Percentiles rank a stretch among this genome's conserved stretches.
Evolutionary conservation across 2,797 vertebrate genomes (phyloP).

Genomic region (Anolis apletophallus): DNA sequence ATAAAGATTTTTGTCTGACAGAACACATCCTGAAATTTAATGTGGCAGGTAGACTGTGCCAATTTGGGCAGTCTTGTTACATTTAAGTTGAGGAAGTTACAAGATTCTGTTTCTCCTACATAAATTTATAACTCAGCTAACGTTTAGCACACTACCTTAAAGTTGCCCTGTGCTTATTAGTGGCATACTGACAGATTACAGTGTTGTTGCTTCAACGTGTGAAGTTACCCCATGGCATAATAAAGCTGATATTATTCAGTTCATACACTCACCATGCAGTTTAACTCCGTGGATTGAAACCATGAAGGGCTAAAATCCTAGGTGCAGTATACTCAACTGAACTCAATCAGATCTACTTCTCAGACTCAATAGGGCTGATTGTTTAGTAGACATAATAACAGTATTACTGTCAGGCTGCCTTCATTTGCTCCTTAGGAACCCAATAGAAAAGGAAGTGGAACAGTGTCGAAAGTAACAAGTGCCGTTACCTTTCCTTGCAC

Average conservation of each 20-base stretch:
- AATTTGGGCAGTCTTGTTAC: not conserved
- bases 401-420: not conserved
- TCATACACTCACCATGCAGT: not conserved
- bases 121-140: not conserved
- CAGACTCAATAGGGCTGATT: not conserved
- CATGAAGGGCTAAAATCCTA: not conserved
- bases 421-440: not conserved
- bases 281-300: not conserved
- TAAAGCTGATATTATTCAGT: not conserved
- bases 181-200: not conserved
- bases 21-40: not conserved
- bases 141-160: not conserved
- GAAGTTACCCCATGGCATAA: not conserved
- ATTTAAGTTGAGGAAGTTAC: not conserved
- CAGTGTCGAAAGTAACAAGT: not conserved
- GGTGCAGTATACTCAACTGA: not conserved
- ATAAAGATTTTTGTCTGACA: conserved; percentile 1
- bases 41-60: not conserved
- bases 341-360: not conserved
- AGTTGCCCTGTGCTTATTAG: not conserved
- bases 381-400: not conserved
- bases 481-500: not conserved
- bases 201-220: not conserved
- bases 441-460: not conserved
- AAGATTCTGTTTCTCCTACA: not conserved